These are phyloP conservation scores for Gymnosoma rotundatum DNA, from an alignment of 2,888 invertebrate genomes.

Conservation along the genomic window DNA sequence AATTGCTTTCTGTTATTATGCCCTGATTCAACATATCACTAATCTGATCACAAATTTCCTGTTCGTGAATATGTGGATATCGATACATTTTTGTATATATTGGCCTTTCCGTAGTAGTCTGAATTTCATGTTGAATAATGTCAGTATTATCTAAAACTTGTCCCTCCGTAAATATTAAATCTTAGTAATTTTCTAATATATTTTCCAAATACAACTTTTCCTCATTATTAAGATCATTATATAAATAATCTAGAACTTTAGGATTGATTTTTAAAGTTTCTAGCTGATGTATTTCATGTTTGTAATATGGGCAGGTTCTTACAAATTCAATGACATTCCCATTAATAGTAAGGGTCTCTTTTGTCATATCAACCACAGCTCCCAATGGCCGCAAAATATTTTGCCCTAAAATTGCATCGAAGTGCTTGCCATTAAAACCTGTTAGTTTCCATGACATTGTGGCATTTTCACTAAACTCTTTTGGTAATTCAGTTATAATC, in stretches of 20 bases:
- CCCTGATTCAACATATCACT: constrained; percentile 37
- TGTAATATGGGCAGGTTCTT: constrained; percentile 12
- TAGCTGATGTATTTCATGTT: background rate
- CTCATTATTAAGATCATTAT: constrained; percentile 8
- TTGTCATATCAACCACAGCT: constrained; percentile 38
- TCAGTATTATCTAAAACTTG: constrained; percentile 16
- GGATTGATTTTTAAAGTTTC: too few relatives aligned
- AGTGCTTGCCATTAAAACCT: too few relatives aligned
- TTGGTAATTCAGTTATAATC: constrained; percentile 42
- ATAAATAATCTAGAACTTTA: constrained; percentile 11
- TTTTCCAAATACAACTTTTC: background rate
- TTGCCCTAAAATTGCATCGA: constrained; percentile 38
- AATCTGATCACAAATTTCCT: constrained; percentile 33
- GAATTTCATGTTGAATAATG: constrained; percentile 25
- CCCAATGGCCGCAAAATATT: constrained; percentile 42
- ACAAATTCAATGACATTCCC: constrained; percentile 10
- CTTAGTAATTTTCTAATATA: constrained; percentile 1
- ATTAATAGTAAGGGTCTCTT: constrained; percentile 27
- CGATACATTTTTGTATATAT: constrained; percentile 14
- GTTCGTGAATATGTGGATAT: constrained; percentile 33
- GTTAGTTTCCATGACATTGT: constrained; percentile 58
- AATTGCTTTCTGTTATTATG: constrained; percentile 29
- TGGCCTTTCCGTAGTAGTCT: constrained; percentile 4
- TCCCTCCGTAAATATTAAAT: constrained; percentile 21
- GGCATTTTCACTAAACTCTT: constrained; percentile 43